These are phyloP conservation scores for Heterochromis multidens DNA, from an alignment of 2,113 vertebrate genomes.

Conservation along the genomic window DNA sequence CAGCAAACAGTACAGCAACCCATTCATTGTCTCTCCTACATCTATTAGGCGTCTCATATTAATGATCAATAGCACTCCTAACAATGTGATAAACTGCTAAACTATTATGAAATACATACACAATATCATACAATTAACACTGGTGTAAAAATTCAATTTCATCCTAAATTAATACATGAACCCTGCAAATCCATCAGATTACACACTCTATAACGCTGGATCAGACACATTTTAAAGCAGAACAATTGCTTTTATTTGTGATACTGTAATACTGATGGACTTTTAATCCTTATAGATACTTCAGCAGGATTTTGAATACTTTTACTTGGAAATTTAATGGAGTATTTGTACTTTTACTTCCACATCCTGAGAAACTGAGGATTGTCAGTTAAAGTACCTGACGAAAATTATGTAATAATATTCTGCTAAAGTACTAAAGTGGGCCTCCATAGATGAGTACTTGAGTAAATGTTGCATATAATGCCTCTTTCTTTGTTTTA, in stretches of 20 bases:
- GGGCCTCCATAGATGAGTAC: too few species aligned
- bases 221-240: too few species aligned
- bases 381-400: too few species aligned
- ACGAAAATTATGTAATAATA: fast-evolving
- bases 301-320: background rate
- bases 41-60: background rate
- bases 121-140: too few species aligned
- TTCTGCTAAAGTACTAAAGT: background rate
- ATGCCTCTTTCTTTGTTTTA: background rate
- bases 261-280: background rate
- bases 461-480: too few species aligned
- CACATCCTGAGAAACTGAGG: too few species aligned
- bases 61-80: too few species aligned
- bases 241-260: background rate
- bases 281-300: background rate
- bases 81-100: too few species aligned
- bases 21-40: fast-evolving
- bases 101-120: too few species aligned
- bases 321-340: fast-evolving
- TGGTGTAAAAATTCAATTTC: too few species aligned
- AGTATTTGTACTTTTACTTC: fast-evolving
- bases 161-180: background rate
- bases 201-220: too few species aligned
- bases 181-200: background rate
- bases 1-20: background rate